These are phyloP conservation scores for Laticauda laticaudata DNA, from an alignment of 2,113 vertebrate species.

Conservation along the genomic window DNA sequence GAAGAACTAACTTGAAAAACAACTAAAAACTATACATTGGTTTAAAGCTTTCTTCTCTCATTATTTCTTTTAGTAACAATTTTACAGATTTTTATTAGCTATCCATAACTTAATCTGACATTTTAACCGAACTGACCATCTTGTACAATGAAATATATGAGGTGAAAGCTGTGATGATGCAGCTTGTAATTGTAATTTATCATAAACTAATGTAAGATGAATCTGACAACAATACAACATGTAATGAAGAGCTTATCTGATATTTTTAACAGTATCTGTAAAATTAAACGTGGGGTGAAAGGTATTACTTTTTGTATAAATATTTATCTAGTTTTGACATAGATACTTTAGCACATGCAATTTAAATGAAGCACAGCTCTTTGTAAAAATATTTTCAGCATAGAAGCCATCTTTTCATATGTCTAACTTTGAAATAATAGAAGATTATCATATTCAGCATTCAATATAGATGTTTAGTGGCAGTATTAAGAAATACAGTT, in stretches of 20 bases:
- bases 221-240: constrained; percentile 27
- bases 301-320: constrained; percentile 48
- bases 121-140: constrained; percentile 30
- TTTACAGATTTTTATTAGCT: constrained; percentile 36
- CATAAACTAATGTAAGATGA: constrained; percentile 39
- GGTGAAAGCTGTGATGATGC: constrained; percentile 22
- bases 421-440: constrained; percentile 67
- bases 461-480: constrained; percentile 45
- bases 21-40: constrained; percentile 56
- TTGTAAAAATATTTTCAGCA: constrained; percentile 64
- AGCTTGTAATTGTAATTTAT: constrained; percentile 32
- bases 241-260: constrained; percentile 44
- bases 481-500: constrained; percentile 51
- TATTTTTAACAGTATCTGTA: constrained; percentile 35
- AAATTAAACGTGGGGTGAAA: constrained; percentile 26
- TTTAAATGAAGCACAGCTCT: constrained; percentile 55
- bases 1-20: constrained; percentile 47
- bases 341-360: constrained; percentile 37
- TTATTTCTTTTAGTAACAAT: constrained; percentile 38
- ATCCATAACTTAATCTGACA: constrained; percentile 24
- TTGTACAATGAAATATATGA: constrained; percentile 22
- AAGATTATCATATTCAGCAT: constrained; percentile 48
- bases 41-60: constrained; percentile 51
- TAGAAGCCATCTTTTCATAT: constrained; percentile 74
- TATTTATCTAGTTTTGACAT: constrained; percentile 43